phyloP scores from a whole-genome alignment of 2,888 invertebrate species.

The Nomada ferruginata region DNA sequence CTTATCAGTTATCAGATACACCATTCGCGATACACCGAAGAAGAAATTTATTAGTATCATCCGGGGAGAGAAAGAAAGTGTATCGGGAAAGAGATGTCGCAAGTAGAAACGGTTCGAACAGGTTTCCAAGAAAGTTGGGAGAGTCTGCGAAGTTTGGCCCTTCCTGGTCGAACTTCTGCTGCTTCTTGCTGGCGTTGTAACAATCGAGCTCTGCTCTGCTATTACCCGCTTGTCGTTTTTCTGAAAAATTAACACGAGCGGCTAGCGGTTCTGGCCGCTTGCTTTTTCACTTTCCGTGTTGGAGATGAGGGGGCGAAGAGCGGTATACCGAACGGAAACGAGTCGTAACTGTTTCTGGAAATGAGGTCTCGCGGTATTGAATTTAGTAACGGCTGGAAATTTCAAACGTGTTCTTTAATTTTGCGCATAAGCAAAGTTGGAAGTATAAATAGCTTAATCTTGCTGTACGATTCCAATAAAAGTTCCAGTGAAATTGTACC shows the following conservation, averaged over 20 bases:
- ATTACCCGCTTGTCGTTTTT: neutral
- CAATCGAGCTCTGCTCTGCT: constrained; percentile 11
- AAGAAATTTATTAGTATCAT: no score
- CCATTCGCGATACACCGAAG: no score
- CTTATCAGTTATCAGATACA: no score
- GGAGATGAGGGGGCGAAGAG: neutral
- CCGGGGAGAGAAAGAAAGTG: constrained; percentile 10
- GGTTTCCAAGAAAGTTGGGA: constrained; percentile 24
- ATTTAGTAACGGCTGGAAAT: neutral
- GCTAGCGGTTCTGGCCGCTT: neutral
- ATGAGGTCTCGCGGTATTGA: constrained; percentile 2
- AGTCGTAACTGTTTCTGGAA: neutral
- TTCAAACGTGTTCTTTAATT: constrained; percentile 4
- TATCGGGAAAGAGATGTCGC: no score
- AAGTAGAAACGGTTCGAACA: neutral
- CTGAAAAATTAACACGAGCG: constrained; percentile 42
- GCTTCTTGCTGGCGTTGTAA: neutral
- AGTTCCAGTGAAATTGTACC: no score
- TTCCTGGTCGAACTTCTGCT: neutral
- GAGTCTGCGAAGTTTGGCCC: constrained; percentile 26
- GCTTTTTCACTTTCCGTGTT: constrained; percentile 2
- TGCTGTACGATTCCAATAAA: no score
- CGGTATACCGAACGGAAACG: neutral
- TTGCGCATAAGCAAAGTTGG: neutral
- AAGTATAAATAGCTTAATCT: neutral